Evolutionary conservation across 37 sponge, comb jelly and placozoan species (phyloP).

Genomic region (Agelas oroides): DNA sequence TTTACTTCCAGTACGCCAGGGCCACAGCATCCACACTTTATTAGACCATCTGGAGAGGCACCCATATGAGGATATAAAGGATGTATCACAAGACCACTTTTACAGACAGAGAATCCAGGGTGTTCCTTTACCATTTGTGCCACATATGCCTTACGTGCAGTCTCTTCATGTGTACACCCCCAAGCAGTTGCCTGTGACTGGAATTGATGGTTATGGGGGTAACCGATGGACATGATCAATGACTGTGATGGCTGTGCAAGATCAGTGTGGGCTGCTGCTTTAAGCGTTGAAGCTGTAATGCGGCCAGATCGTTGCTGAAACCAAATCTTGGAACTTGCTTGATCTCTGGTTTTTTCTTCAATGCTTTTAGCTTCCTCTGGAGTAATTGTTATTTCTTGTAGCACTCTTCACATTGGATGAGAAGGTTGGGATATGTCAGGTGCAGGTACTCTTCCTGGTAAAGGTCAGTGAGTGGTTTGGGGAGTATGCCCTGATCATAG

Average conservation of each 20-base stretch:
- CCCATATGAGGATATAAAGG: constrained; percentile 35
- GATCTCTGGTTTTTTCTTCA: constrained; percentile 51
- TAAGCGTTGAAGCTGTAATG: constrained; percentile 71
- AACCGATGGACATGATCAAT: constrained; percentile 52
- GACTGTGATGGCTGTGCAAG: constrained; percentile 46
- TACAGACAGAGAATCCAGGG: constrained; percentile 12
- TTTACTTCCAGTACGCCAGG: constrained; percentile 53
- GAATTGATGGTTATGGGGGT: constrained; percentile 34
- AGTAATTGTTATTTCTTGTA: constrained; percentile 9
- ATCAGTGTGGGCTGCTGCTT: constrained; percentile 38
- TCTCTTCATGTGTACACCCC: constrained; percentile 52
- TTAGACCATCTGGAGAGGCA: constrained; percentile 44
- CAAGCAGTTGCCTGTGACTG: constrained; percentile 29
- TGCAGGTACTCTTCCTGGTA: constrained; percentile 21
- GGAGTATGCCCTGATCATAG: constrained; percentile 22
- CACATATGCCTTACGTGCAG: constrained; percentile 26
- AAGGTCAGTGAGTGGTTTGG: constrained; percentile 35
- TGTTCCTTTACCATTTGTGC: constrained; percentile 12
- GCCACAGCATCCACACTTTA: constrained; percentile 57
- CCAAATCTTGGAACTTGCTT: constrained; percentile 51
- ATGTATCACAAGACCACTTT: constrained; percentile 46
- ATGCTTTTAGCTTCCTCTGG: constrained; percentile 34
- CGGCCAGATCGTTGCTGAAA: constrained; percentile 60
- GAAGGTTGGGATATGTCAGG: constrained; percentile 33
- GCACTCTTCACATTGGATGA: constrained; percentile 50